phyloP scores from a whole-genome alignment of 2,113 vertebrate genomes.

The Benitochromis conjunctus region DNA sequence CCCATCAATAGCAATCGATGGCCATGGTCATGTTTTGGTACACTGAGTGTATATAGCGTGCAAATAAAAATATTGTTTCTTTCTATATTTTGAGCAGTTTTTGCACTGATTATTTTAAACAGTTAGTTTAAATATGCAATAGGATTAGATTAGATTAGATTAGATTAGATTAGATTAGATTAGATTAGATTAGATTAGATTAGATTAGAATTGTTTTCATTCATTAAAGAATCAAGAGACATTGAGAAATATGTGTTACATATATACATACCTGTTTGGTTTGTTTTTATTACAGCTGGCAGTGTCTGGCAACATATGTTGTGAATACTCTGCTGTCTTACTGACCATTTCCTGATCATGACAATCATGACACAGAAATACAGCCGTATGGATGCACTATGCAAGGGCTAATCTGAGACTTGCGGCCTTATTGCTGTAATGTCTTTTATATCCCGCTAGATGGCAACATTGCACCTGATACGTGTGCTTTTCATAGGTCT shows the following conservation, averaged over 20 bases:
- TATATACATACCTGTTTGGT: neutral
- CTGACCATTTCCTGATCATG: slow-evolving; percentile 26
- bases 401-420: neutral
- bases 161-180: neutral
- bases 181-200: neutral
- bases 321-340: neutral
- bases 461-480: slow-evolving; percentile 48
- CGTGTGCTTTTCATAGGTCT: neutral
- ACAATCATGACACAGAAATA: slow-evolving; percentile 5
- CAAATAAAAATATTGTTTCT: neutral
- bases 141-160: neutral
- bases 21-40: neutral
- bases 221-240: neutral
- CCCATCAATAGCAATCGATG: neutral
- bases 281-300: neutral
- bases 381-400: neutral
- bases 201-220: neutral
- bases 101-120: neutral
- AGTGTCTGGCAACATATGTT: neutral
- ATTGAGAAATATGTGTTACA: neutral
- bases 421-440: neutral
- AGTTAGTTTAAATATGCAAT: neutral
- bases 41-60: neutral
- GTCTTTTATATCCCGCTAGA: slow-evolving; percentile 28
- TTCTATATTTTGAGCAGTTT: neutral